A percentile compares a stretch with the other conserved stretches of the same genome.
Evolutionary conservation across 2,113 vertebrate genomes (phyloP).

Genomic region (Phasianus colchicus): DNA sequence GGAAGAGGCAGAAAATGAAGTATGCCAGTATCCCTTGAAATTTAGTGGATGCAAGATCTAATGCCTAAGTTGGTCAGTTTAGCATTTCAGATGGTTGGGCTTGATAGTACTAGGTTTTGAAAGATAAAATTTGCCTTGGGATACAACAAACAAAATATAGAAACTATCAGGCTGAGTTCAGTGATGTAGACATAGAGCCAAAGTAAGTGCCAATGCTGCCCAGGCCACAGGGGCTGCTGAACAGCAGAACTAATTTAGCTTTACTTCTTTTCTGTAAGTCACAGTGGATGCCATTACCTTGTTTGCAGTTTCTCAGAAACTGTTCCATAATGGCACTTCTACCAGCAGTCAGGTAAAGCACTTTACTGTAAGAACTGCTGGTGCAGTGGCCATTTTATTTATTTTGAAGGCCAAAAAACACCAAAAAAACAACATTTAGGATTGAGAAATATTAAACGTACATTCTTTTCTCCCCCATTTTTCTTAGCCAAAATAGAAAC

Average conservation of each 20-base stretch:
- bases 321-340: accelerated
- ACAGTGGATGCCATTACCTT: neutral
- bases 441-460: neutral
- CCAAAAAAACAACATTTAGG: neutral
- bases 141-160: neutral
- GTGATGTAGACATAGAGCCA: neutral
- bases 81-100: neutral
- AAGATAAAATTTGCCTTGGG: neutral
- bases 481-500: neutral
- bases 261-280: neutral
- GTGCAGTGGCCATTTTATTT: neutral
- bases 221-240: neutral
- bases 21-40: neutral
- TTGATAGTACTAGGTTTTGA: neutral
- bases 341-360: neutral
- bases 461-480: neutral
- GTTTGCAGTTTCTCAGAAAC: neutral
- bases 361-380: neutral
- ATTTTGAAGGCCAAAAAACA: neutral
- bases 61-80: neutral
- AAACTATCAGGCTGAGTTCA: neutral
- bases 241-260: neutral
- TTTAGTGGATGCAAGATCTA: neutral
- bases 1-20: neutral
- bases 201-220: neutral